Base-by-base conservation (phyloP, 2,113 vertebrate genomes). In the Phalacrocorax aristotelis region DNA sequence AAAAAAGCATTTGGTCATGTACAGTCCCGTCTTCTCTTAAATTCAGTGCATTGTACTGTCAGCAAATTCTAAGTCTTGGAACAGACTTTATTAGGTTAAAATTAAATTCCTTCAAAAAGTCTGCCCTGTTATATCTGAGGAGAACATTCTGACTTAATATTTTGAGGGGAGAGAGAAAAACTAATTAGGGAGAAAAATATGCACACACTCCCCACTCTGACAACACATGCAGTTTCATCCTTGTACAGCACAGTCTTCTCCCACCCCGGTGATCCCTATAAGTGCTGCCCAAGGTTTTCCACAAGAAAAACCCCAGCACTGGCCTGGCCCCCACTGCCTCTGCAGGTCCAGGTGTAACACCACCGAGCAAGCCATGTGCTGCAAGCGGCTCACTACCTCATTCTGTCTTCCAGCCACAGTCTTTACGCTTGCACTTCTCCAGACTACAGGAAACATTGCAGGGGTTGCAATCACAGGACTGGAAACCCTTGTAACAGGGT, bases 61-160 rank as follows among this genome's bases (percentile, higher is more conserved):
- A 92, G 64, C 60, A 91, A 90, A 98, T 96, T 93, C 89, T 87
- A 85, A 69, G 64, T 96, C 97, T 97, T 92, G 91, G 44, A 92
- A 95, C 42, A 93, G 46, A 82, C 76, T 95, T 95, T 42, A 93
- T 87, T 97, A 97, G 91, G 97, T 97, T 97, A 97, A 96, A 97
- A 93, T 81, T 88, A 87, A 96, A 86, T 96, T 97, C 81, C 76
- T 85, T 95, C 91, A 96, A 93, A 97, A 97, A 52, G 61, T 93
- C 96, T 84, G 72, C 62, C 83, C 75, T 93, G 95, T 97, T 87
- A 86, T 95, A 98, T 95, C 84, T 87, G 77, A 97, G 79, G 76
- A 93, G 94, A 89, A 90, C 80, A 95, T 97, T 93, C 92, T 95
- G 90, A 96, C 97, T 97, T 95, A 97, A 83, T 94, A 96, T 95